A percentile compares a stretch with the other conserved stretches of the same genome.
phyloP scores from a whole-genome alignment of 2,113 vertebrate genomes.

The Platysteira castanea region DNA sequence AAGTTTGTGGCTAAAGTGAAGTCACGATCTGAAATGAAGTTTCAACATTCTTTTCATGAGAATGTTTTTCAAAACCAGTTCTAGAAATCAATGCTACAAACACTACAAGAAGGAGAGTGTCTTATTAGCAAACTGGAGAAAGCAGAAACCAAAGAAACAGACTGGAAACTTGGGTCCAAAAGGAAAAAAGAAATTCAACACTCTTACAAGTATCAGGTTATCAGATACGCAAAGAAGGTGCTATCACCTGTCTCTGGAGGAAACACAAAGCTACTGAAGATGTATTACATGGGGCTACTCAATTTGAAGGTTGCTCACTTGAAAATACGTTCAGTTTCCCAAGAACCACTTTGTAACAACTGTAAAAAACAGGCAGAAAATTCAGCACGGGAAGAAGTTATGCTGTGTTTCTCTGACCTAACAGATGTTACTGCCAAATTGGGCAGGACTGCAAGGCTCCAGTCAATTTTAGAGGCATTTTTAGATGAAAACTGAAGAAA shows the following conservation, averaged over 20 bases:
- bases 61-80: background rate
- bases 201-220: background rate
- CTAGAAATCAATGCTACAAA: background rate
- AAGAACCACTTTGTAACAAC: background rate
- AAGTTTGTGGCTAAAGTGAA: background rate
- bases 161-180: background rate
- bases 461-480: background rate
- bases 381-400: rapidly evolving
- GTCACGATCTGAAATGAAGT: background rate
- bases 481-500: background rate
- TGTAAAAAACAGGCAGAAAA: background rate
- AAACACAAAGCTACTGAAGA: background rate
- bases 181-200: background rate
- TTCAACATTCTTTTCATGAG: background rate
- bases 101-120: background rate
- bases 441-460: background rate
- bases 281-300: background rate
- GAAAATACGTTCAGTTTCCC: background rate
- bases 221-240: background rate
- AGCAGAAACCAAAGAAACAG: background rate
- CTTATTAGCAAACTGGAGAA: background rate
- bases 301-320: background rate
- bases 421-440: rapidly evolving
- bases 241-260: background rate
- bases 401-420: background rate